A percentile compares a stretch with the other conserved stretches of the same genome.
Conservation (phyloP, 2,113 vertebrate species). For the Pseudorectes ferrugineus region DNA sequence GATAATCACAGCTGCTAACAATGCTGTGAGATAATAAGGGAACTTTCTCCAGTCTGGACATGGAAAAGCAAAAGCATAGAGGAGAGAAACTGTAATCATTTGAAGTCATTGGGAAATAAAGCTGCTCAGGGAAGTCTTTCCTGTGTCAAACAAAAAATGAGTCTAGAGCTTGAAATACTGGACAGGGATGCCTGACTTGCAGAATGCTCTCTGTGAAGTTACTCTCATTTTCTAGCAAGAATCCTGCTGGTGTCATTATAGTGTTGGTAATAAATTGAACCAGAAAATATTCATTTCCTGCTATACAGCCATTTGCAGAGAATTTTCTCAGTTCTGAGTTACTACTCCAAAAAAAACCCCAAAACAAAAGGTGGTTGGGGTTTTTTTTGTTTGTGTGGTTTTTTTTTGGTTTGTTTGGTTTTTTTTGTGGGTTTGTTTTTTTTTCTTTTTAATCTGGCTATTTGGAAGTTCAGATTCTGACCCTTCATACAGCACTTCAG, state of each 20-base stretch:
- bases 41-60: neutral
- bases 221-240: neutral
- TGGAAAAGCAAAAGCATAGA: neutral
- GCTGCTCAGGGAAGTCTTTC: neutral
- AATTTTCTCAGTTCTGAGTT: neutral
- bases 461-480: neutral
- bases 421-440: neutral
- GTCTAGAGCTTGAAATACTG: neutral
- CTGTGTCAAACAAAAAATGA: neutral
- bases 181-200: neutral
- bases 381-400: neutral
- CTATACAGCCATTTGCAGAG: neutral
- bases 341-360: neutral
- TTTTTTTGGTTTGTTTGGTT: too few relatives aligned
- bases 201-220: neutral
- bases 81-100: neutral
- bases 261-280: neutral
- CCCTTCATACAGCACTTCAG: neutral
- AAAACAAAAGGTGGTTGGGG: neutral
- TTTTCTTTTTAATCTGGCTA: neutral
- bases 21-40: neutral
- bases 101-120: neutral
- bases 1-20: neutral
- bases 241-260: neutral
- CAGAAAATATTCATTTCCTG: neutral